Percentiles rank a stretch among this genome's conserved stretches.
phyloP scores from a whole-genome alignment of 2,888 invertebrate species.

The Panzeria rudis region DNA sequence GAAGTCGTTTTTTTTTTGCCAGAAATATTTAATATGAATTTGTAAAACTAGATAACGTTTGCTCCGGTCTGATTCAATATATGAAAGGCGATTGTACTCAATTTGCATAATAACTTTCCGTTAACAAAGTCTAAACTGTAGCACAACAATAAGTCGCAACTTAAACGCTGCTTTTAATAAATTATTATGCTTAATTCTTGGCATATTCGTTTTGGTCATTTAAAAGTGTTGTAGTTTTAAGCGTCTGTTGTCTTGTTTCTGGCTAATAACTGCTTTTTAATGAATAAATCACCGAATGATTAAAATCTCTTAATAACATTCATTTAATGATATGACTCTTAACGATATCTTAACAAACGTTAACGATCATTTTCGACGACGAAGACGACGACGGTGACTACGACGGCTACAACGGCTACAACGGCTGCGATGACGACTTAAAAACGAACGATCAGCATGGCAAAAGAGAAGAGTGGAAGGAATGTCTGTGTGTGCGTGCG shows the following conservation, averaged over 20 bases:
- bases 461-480: background rate
- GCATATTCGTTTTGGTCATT: constrained; percentile 63
- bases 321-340: constrained; percentile 73
- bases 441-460: background rate
- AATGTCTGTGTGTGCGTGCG: constrained; percentile 6
- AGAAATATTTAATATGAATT: too few relatives aligned
- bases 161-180: constrained; percentile 15
- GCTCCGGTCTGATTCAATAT: too few relatives aligned
- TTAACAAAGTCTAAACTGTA: background rate
- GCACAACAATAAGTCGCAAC: constrained; percentile 15
- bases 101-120: too few relatives aligned
- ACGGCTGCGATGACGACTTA: constrained; percentile 8
- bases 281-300: constrained; percentile 83
- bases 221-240: constrained; percentile 74
- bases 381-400: background rate
- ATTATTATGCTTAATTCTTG: constrained; percentile 52
- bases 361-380: constrained; percentile 54
- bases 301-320: constrained; percentile 83
- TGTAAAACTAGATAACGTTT: too few relatives aligned
- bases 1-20: too few relatives aligned
- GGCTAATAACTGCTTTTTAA: constrained; percentile 83
- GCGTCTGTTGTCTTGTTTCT: constrained; percentile 78
- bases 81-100: too few relatives aligned
- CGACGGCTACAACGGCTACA: background rate
- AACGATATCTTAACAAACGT: constrained; percentile 70